Percentiles rank a stretch among this genome's conserved stretches.
phyloP scores from a whole-genome alignment of 2,113 vertebrate genomes.

The Ovibos moschatus region DNA sequence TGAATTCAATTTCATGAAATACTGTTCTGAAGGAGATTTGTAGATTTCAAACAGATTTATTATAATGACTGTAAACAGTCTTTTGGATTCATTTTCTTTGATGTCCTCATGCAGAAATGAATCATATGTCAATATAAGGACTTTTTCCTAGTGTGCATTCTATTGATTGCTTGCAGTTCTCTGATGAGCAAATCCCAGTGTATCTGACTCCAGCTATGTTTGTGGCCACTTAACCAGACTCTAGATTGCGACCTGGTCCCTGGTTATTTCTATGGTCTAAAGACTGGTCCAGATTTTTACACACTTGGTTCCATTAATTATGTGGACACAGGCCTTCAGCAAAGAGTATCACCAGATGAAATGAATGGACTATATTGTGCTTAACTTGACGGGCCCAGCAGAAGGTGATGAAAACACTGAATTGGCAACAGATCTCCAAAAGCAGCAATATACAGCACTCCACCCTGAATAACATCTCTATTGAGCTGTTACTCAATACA shows the following conservation, averaged over 20 bases:
- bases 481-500: neutral
- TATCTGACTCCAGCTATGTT: neutral
- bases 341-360: neutral
- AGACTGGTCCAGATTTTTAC: neutral
- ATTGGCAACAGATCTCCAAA: neutral
- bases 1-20: neutral
- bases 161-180: neutral
- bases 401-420: neutral
- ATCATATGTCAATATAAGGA: neutral
- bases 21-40: neutral
- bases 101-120: neutral
- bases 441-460: no score
- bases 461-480: neutral
- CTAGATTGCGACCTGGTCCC: neutral
- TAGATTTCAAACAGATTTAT: neutral
- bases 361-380: neutral
- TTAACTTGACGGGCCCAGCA: neutral
- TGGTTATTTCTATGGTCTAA: neutral
- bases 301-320: neutral
- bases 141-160: neutral
- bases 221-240: neutral
- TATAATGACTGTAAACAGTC: neutral
- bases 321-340: neutral
- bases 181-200: neutral
- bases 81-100: constrained; percentile 17